Evolutionary conservation across 2,113 vertebrate species (phyloP).

Genomic region (Tautogolabrus adspersus): DNA sequence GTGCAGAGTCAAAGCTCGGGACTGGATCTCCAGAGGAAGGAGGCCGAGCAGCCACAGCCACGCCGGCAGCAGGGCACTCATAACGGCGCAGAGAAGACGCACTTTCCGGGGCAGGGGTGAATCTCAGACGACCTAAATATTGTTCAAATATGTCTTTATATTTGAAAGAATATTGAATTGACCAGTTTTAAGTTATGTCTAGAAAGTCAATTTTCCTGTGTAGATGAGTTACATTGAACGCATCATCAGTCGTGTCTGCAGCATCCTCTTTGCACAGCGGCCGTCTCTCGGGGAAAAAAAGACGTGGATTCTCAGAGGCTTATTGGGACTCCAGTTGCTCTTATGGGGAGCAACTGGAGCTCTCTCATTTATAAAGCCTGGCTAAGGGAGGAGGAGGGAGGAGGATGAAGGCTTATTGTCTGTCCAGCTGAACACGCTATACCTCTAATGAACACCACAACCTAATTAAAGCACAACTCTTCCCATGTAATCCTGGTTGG

Average conservation of each 20-base stretch:
- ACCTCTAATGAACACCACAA: conserved; percentile 43
- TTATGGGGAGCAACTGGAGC: conserved; percentile 20
- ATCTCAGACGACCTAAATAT: conserved; percentile 17
- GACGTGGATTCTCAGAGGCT: background rate
- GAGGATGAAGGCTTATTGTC: conserved; percentile 54
- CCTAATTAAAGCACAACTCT: conserved; percentile 44
- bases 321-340: conserved; percentile 3
- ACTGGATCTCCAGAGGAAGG: conserved; percentile 66
- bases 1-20: conserved; percentile 40
- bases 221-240: conserved; percentile 4
- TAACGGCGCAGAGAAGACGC: conserved; percentile 36
- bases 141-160: background rate
- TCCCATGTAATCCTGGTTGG: conserved; percentile 13
- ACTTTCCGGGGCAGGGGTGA: conserved; percentile 2
- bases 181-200: background rate
- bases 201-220: background rate
- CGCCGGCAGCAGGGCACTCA: conserved; percentile 58
- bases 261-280: conserved; percentile 31
- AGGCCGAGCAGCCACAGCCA: conserved; percentile 73
- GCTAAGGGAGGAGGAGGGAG: conserved; percentile 42
- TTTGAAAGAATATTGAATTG: background rate
- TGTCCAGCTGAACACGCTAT: conserved; percentile 52
- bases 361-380: conserved; percentile 63
- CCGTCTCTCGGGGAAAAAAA: background rate
- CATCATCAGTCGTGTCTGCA: conserved; percentile 16